Evolutionary conservation across 2,888 invertebrate species (phyloP).

Genomic region (Torymus auratus): DNA sequence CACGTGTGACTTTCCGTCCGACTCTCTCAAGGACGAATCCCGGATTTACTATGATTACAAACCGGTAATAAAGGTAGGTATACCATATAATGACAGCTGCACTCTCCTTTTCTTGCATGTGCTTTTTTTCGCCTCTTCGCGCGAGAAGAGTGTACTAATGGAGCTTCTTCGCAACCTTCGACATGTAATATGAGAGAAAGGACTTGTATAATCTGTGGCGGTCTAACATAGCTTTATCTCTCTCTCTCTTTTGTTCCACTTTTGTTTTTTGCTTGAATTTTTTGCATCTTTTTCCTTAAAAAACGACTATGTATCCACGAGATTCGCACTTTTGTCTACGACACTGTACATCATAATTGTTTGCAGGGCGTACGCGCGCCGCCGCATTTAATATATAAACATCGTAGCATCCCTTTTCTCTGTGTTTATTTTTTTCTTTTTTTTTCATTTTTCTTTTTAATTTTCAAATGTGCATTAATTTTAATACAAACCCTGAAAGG

Average conservation of each 20-base stretch:
- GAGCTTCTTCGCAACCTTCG: conserved; percentile 23
- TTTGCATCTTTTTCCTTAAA: conserved; percentile 52
- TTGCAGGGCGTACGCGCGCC: conserved; percentile 28
- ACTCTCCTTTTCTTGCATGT: conserved; percentile 13
- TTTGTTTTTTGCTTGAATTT: conserved; percentile 22
- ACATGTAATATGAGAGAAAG: conserved; percentile 48
- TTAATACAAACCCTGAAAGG: conserved; percentile 69
- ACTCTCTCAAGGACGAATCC: conserved; percentile 42
- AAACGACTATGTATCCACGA: conserved; percentile 52
- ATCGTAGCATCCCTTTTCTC: conserved; percentile 44
- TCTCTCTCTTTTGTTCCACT: not conserved
- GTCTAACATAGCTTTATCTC: not conserved
- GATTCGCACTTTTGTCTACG: conserved; percentile 55
- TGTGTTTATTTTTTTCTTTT: not conserved
- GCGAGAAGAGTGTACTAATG: conserved; percentile 43
- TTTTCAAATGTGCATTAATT: conserved; percentile 63
- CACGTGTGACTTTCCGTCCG: conserved; percentile 29
- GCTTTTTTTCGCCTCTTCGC: conserved; percentile 14
- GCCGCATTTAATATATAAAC: conserved; percentile 50
- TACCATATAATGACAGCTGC: conserved; percentile 48
- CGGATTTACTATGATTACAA: conserved; percentile 46
- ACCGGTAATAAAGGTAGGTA: conserved; percentile 51
- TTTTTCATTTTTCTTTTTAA: conserved; percentile 29
- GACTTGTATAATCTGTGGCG: conserved; percentile 11
- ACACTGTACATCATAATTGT: conserved; percentile 51